Evolutionary conservation across 2,113 vertebrate genomes (phyloP), one percentile per base, ranked within the genome.

Genomic region (Australoheros scitulus): DNA sequence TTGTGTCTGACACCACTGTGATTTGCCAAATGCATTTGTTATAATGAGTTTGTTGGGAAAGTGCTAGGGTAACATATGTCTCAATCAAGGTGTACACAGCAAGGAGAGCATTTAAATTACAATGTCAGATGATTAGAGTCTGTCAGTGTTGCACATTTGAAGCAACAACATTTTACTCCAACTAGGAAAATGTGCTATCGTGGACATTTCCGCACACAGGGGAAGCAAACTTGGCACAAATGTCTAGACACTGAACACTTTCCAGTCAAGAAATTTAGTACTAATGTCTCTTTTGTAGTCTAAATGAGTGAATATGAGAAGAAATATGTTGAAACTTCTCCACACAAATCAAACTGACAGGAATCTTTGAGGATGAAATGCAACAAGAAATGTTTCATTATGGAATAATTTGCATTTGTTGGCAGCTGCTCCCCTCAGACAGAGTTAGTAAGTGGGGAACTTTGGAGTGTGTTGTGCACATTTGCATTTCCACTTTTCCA

Each of bases 11-110:
- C 89, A 83, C 82, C 26, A 32, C 61, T 72, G 78, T 59, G 80
- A 92, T 87, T 89, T 90, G 85, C 81, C 77, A 86, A 75, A 90
- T 88, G 74, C 80, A 85, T 88, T 88, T 87, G 81, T 88, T 79
- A 72, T 83, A 87, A 90, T 82, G 79, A 90, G 68, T 83, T 89
- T 83, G 72, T 76, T 43, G 68, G 79, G 59, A 79, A 86, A 72
- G 64, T 80, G 61, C 76, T 61, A 14, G 17, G 36, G 36, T 65
- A 86, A 86, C 76, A 76, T 81, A 76, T 70, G 82, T 83, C 74
- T 88, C 22, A 59, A 72, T 90, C 80, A 76, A 79, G 52, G 36
- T 22, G 50, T 20, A 52, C 85, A 83, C 6, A 64, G 77, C n/a
- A 77, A 86, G 70, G 59, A 72, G 17, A 36, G 55, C 36, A 52